Base-by-base conservation (phyloP, 2,797 vertebrate species). In the Macroramphosus scolopax region DNA sequence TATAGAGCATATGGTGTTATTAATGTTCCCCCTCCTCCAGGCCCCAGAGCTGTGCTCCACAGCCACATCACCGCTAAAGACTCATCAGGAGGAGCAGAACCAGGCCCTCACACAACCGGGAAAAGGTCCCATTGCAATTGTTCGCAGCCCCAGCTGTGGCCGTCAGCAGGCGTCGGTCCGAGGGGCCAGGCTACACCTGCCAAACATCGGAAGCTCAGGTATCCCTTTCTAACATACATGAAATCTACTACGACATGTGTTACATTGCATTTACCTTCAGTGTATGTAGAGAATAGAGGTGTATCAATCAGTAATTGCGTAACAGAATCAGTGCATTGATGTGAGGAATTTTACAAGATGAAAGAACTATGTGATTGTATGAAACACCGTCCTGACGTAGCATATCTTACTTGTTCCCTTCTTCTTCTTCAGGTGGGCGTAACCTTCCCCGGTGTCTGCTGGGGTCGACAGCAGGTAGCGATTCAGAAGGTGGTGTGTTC, bases 401-500 rank as follows among this genome's bases (percentile, higher is more conserved):
- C n/a, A n/a, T n/a, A n/a, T n/a, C n/a, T n/a, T n/a, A n/a, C n/a
- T n/a, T n/a, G n/a, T n/a, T n/a, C n/a, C n/a, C n/a, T n/a, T n/a
- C n/a, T n/a, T n/a, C n/a, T n/a, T 31, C 29, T 24, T 33, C 24
- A 88, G 86, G 80, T 34, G 88, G 92, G 38, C 91, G 92, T 45
- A 96, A 91, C 78, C 84, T 92, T 15, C 91, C 94, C 0, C 92
- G 94, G 46, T 91, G 94, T 40, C 87, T 96, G 38, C 77, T 98
- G 80, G 83, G 80, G 4, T 65, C 80, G 0, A 84, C 91, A 10
- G 76, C 89, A 0, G 86, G 86, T 51, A 36, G 84, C 0, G 96
- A 96, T 29, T 63, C 91, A 0, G 96, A 98, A 11, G 91, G 92
- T 2, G 89, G 91, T 0, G 90, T 98, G 42, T 99, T 99, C 42